These are phyloP conservation scores for Mesorhabditis belari DNA, from an alignment of 2,888 invertebrate species.

Conservation along the genomic window DNA sequence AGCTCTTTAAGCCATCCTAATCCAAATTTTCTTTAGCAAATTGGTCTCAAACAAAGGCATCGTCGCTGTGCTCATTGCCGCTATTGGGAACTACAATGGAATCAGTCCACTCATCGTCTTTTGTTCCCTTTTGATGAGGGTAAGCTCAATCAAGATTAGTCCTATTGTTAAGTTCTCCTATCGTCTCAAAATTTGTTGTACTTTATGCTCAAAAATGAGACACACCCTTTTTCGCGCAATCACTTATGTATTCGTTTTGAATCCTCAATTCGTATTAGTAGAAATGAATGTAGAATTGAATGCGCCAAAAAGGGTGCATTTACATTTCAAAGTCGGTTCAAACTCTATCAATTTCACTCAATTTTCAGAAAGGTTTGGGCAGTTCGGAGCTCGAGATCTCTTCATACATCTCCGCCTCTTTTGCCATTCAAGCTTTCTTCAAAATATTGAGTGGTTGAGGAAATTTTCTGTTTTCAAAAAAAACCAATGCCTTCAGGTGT, in stretches of 20 bases:
- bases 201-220: too few species aligned
- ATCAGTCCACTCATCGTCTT: slow-evolving; percentile 18
- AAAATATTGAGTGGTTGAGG: slow-evolving; percentile 17
- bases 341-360: neutral
- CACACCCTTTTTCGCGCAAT: too few species aligned
- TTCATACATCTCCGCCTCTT: slow-evolving; percentile 11
- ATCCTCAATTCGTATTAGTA: too few species aligned
- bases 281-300: too few species aligned
- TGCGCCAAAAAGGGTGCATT: too few species aligned
- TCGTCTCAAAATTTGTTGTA: too few species aligned
- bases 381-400: slow-evolving; percentile 12
- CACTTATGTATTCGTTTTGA: too few species aligned
- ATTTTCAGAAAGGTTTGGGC: slow-evolving; percentile 9
- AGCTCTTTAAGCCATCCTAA: too few species aligned
- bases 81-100: slow-evolving; percentile 20
- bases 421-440: slow-evolving; percentile 12
- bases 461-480: neutral
- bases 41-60: slow-evolving; percentile 12
- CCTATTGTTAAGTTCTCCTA: too few species aligned
- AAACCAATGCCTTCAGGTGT: neutral
- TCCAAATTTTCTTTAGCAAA: slow-evolving; percentile 3
- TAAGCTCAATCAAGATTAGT: neutral
- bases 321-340: too few species aligned
- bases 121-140: slow-evolving; percentile 11
- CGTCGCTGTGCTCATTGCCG: slow-evolving; percentile 13